Evolutionary conservation across 2,797 vertebrate genomes (phyloP).

Genomic region (Anabas testudineus): DNA sequence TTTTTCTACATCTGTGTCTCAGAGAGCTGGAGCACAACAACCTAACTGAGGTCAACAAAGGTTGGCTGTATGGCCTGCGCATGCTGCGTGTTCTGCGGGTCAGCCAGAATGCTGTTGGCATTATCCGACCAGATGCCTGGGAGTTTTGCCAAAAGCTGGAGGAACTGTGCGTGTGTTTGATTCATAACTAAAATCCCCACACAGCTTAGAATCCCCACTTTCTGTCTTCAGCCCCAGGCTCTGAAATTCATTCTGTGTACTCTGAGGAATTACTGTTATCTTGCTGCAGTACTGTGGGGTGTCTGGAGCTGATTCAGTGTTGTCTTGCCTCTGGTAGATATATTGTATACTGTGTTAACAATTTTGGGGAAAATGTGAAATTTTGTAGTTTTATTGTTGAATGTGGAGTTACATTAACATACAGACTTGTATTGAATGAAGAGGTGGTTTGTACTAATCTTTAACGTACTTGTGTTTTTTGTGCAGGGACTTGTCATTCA

Average conservation of each 20-base stretch:
- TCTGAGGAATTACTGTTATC: constrained; percentile 33
- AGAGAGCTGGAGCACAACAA: constrained; percentile 98
- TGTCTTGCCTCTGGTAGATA: constrained; percentile 20
- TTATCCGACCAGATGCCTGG: constrained; percentile 95
- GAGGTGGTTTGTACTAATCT: background rate
- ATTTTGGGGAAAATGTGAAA: constrained; percentile 12
- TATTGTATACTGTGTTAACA: constrained; percentile 6
- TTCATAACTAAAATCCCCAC: constrained; percentile 34
- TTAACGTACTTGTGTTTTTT: constrained; percentile 21
- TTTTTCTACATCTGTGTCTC: constrained; percentile 32
- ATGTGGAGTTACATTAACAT: background rate
- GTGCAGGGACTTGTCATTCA: constrained; percentile 93
- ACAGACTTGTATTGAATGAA: background rate
- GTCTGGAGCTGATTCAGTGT: constrained; percentile 17
- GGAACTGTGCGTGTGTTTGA: constrained; percentile 90
- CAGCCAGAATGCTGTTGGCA: constrained; percentile 91
- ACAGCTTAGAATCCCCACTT: constrained; percentile 24
- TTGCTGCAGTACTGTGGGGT: constrained; percentile 15
- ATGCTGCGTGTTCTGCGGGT: constrained; percentile 91
- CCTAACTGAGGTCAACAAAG: constrained; percentile 96
- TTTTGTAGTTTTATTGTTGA: constrained; percentile 13
- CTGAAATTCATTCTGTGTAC: constrained; percentile 20
- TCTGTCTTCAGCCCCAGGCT: constrained; percentile 31
- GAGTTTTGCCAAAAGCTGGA: constrained; percentile 97
- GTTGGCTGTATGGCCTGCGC: constrained; percentile 95